Percentiles rank a stretch among this genome's conserved stretches.
Evolutionary conservation across 1,140 invertebrate genomes (phyloP).

Genomic region (Helicorthomorpha holstii): DNA sequence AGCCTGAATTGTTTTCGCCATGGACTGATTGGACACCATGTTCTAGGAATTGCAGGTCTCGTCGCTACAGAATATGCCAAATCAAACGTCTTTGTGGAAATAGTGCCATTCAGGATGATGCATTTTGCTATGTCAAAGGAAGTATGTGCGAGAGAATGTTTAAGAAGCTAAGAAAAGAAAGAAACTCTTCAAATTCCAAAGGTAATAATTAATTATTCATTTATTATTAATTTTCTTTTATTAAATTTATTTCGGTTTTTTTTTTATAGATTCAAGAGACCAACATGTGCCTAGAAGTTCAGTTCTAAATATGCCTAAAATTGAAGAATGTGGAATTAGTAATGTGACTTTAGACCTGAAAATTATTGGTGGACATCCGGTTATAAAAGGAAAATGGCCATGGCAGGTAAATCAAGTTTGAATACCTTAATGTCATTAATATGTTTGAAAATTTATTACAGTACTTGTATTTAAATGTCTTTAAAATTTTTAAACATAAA

Average conservation of each 20-base stretch:
- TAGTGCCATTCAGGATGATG: conserved; percentile 55
- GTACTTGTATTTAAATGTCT: too few species aligned
- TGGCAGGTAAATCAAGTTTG: too few species aligned
- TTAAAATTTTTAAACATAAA: too few species aligned
- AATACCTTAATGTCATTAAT: too few species aligned
- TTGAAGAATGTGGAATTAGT: conserved; percentile 12
- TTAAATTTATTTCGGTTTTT: too few species aligned
- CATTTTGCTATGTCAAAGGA: conserved; percentile 64
- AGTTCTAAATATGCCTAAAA: neutral
- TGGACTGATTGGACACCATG: conserved; percentile 24
- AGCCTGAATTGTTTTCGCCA: too few species aligned
- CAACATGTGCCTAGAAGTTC: neutral
- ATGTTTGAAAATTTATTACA: too few species aligned
- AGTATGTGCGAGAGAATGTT: conserved; percentile 43
- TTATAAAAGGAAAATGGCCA: conserved; percentile 64
- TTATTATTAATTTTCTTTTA: too few species aligned
- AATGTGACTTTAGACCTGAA: conserved; percentile 29
- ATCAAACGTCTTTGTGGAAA: conserved; percentile 50
- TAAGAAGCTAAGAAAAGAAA: conserved; percentile 10
- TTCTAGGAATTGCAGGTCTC: conserved; percentile 18
- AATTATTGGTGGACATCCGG: conserved; percentile 68
- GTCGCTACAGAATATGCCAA: conserved; percentile 34
- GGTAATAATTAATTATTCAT: too few species aligned
- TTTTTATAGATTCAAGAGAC: neutral
- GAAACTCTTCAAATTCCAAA: too few species aligned